Evolutionary conservation across 2,888 invertebrate genomes (phyloP), one percentile per base, ranked within the genome.

Genomic region (Dilophus febrilis): DNA sequence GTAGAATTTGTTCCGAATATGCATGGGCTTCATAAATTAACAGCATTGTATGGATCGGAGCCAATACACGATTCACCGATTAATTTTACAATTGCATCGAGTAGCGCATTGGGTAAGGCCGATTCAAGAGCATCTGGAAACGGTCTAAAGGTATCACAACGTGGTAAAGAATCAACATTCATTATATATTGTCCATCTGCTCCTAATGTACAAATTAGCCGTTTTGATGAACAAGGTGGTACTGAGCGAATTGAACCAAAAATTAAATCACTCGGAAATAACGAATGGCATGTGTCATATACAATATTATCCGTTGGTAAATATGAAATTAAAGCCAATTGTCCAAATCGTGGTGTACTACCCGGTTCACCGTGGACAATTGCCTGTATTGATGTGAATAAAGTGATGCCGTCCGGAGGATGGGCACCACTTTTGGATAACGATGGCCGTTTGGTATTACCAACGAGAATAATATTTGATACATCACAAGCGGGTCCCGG

Each of bases 401-500:
- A 63, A 44, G 57, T 63, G 0, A 53, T 54, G 0, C 63, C 63
- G 0, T 77, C 86, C 34, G 91, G 90, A 5, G 94, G 92, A 1
- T 91, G 91, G 88, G 77, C 83, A 37, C 75, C 82, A 22, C 66
- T 80, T 41, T 64, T 81, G 47, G 87, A 90, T 58, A 74, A 76
- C 42, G 68, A 77, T 1, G 81, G 79, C 0, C 71, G 81, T 0
- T 65, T 84, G 10, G 73, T 78, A 44, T 65, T 83, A 26, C 80
- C 83, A 0, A 75, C 77, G 3, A 82, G 84, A 52, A 71, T 95
- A 16, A 78, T 85, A 2, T 82, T 95, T 48, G 92, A 95, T 56
- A 77, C 82, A 1, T 74, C 80, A 34, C 83, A 83, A 53, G 92
- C 91, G 1, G 95, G 94, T 1, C 91, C 92, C 3, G 92, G 92